Evolutionary conservation across 1,140 invertebrate species (phyloP), one percentile per base, ranked within the genome.

Genomic region (Apocrypta bakeri): DNA sequence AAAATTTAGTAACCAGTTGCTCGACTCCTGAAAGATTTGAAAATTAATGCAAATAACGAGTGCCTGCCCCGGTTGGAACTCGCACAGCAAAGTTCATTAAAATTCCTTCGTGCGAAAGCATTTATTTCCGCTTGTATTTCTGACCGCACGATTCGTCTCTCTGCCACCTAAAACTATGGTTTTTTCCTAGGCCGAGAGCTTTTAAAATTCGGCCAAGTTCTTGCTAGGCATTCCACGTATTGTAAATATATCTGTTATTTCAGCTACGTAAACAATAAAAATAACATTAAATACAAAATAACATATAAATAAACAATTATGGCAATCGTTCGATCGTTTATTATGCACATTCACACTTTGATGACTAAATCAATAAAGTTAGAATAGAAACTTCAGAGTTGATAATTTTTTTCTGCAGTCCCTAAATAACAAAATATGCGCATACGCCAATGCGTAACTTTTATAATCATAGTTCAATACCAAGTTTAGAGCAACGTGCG

Each of bases 1-100:
- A n/a, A 73, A 73, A 48, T 73, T 12, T 21, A 25, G 71, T 25
- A 29, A 66, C 71, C 71, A 73, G 33, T 48, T 48, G 71, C 73
- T n/a, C 27, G 56, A 42, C 33, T 42, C 24, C 33, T 21, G 40
- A 71, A 72, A 31, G 71, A 86, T 82, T 77, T 71, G 73, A 84
- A 87, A 87, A 88, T 88, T 84, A 88, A 88, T 87, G 87, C 84
- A 86, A 86, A 87, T 87, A 86, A 80, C 29, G 48, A 79, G 40
- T 56, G 48, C 25, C 56, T 33, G 40, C 40, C 14, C 2, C 0
- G 21, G 24, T 6, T 31, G 77, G 42, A 64, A 69, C 81, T 56
- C 79, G 69, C 31, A 82, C 40, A 56, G 79, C 84, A 81, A 85
- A 85, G 84, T 88, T 88, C 81, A 88, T 88, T 88, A 88, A 86